These are phyloP conservation scores for Nudaria mundana DNA, from an alignment of 2,888 invertebrate genomes.

Conservation along the genomic window DNA sequence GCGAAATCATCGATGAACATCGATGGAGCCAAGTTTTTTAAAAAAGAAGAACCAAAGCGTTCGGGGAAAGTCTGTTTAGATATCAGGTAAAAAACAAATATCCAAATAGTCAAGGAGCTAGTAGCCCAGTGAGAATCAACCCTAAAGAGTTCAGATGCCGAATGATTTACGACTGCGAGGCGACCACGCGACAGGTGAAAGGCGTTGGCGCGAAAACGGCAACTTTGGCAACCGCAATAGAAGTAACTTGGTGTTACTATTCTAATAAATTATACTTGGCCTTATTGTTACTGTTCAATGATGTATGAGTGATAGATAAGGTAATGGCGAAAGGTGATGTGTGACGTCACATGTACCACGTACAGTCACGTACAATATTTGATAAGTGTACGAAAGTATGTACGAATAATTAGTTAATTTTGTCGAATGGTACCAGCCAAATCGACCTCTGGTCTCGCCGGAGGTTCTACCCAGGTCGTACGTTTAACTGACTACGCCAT, in stretches of 20 bases:
- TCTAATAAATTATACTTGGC: slow-evolving; percentile 16
- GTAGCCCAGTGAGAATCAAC: neutral
- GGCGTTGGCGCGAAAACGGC: slow-evolving; percentile 12
- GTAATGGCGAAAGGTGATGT: slow-evolving; percentile 18
- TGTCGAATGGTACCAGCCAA: no score
- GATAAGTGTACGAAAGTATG: no score
- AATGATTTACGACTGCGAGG: slow-evolving; percentile 35
- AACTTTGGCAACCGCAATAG: slow-evolving; percentile 1
- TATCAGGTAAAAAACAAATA: no score
- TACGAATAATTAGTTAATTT: no score
- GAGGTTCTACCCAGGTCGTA: no score
- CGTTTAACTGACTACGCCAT: no score
- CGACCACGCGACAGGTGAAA: slow-evolving; percentile 26
- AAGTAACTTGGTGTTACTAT: slow-evolving; percentile 11
- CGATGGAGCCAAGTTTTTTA: no score
- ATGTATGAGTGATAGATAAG: slow-evolving; percentile 12
- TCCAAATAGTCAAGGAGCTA: neutral
- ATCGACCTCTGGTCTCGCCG: no score
- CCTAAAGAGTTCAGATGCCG: slow-evolving; percentile 30
- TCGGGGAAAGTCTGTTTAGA: no score
- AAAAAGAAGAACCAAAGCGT: no score
- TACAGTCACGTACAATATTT: no score
- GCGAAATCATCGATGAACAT: no score
- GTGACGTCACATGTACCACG: neutral
- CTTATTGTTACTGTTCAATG: slow-evolving; percentile 14